Conservation (phyloP, 2,888 invertebrate species). For the Metallyticus violacea region DNA sequence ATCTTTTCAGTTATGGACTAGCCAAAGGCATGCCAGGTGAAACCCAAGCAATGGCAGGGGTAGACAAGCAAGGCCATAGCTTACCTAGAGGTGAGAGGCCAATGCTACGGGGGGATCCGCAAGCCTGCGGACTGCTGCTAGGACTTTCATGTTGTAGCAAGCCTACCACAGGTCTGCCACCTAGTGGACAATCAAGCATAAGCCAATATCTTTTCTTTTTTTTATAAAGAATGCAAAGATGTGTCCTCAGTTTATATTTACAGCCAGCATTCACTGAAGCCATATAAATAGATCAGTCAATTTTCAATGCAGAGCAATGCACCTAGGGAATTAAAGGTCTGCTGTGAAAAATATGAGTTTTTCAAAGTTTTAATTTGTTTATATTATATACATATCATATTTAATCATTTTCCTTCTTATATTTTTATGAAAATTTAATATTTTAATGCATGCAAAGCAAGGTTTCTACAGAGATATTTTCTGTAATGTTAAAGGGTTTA, state of each 20-base stretch:
- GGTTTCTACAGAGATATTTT: neutral
- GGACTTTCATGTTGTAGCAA: constrained; percentile 46
- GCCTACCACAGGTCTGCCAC: constrained; percentile 32
- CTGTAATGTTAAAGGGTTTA: too few relatives aligned
- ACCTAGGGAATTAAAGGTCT: neutral
- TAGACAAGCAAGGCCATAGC: constrained; percentile 26
- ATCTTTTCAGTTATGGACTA: too few relatives aligned
- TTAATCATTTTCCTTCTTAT: neutral
- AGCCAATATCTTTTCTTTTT: neutral
- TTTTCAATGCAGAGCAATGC: neutral
- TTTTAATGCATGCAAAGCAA: neutral
- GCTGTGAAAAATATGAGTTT: neutral
- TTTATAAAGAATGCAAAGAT: neutral
- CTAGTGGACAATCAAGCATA: constrained; percentile 23
- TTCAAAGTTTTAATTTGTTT: neutral
- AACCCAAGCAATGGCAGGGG: neutral
- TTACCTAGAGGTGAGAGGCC: constrained; percentile 57
- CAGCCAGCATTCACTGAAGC: neutral
- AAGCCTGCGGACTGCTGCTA: constrained; percentile 54
- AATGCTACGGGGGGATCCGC: constrained; percentile 55
- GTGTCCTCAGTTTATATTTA: neutral
- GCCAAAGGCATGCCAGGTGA: neutral
- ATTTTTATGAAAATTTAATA: neutral
- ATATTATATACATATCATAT: neutral
- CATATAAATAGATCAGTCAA: neutral